A percentile compares a stretch with the other conserved stretches of the same genome.
These are phyloP conservation scores for Beaufortia kweichowensis DNA, from an alignment of 2,113 vertebrate species.

Conservation along the genomic window DNA sequence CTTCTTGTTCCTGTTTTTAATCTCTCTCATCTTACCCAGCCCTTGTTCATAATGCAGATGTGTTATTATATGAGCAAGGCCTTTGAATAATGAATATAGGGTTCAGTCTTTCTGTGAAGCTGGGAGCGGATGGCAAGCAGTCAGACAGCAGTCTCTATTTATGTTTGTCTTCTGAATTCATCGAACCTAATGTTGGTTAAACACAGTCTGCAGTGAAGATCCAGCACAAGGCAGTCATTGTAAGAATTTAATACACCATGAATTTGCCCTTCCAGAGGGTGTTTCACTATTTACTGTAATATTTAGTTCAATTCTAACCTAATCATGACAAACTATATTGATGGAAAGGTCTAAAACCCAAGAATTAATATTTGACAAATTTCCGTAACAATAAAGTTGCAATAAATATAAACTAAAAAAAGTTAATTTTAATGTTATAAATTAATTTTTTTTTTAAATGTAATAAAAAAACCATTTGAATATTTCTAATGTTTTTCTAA, in stretches of 20 bases:
- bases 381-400: too few relatives aligned
- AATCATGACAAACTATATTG: too few relatives aligned
- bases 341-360: too few relatives aligned
- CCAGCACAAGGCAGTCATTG: neutral
- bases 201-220: neutral
- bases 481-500: too few relatives aligned
- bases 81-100: slow-evolving; percentile 37
- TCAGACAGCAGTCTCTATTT: slow-evolving; percentile 22
- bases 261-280: too few relatives aligned
- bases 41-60: slow-evolving; percentile 12
- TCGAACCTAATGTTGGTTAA: neutral
- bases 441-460: too few relatives aligned
- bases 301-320: too few relatives aligned
- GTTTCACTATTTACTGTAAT: too few relatives aligned
- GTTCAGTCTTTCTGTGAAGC: slow-evolving; percentile 4
- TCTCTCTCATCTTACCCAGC: neutral
- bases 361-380: too few relatives aligned
- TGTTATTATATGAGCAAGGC: slow-evolving; percentile 22
- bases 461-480: too few relatives aligned
- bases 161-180: neutral
- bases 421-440: too few relatives aligned
- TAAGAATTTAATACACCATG: neutral
- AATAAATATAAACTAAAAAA: too few relatives aligned
- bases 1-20: neutral
- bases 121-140: neutral